These are phyloP conservation scores for Apocrypta bakeri DNA, from an alignment of 1,140 invertebrate species.

Conservation along the genomic window DNA sequence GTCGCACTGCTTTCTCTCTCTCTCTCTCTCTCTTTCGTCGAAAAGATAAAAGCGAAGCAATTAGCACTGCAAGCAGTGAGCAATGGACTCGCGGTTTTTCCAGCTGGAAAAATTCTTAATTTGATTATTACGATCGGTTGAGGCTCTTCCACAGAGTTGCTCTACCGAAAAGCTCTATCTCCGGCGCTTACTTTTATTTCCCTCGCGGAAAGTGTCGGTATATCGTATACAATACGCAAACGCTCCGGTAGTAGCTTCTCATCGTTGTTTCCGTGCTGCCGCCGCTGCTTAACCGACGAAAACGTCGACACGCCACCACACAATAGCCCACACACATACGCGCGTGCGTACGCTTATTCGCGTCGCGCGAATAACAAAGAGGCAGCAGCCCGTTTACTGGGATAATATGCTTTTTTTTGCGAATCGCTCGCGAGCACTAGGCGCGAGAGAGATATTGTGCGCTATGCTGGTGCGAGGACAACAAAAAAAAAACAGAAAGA, in stretches of 20 bases:
- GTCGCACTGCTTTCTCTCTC: no score
- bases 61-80: not conserved
- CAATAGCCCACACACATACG: not conserved
- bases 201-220: not conserved
- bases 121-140: slow-evolving; percentile 45
- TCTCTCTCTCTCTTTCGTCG: no score
- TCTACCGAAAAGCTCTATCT: slow-evolving; percentile 11
- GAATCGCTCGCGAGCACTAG: not conserved
- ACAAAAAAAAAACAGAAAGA: not conserved
- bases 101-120: slow-evolving; percentile 37
- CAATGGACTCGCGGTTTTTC: slow-evolving; percentile 12
- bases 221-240: not conserved
- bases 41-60: slow-evolving; percentile 11
- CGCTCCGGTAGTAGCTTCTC: not conserved
- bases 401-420: slow-evolving; percentile 1
- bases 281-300: not conserved
- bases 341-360: no score
- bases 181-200: not conserved
- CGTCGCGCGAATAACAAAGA: not conserved
- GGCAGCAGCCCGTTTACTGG: slow-evolving; percentile 8
- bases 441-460: not conserved
- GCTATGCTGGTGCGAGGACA: no score
- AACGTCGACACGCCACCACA: not conserved
- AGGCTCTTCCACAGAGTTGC: slow-evolving; percentile 21
- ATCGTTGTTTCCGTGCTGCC: not conserved